Base-by-base conservation (phyloP, 1,140 invertebrate species). In the Hylyphantes graminicola region DNA sequence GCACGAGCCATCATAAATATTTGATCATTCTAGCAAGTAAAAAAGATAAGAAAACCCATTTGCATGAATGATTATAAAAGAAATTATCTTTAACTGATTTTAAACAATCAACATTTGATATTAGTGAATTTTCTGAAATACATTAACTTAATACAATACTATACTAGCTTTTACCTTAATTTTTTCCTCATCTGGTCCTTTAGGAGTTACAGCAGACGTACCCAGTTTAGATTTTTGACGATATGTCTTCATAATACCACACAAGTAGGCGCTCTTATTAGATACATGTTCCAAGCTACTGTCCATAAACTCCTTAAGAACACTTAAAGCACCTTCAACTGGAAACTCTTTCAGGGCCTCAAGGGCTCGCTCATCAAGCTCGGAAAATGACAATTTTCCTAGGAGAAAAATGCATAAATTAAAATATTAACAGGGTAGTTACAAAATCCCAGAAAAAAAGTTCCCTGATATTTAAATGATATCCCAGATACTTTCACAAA, bases 181-280 rank as follows among this genome's bases (percentile, higher is more conserved):
- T 92, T 98, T 98, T 80, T 97, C 96, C 90, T 98, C 96, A 90
- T 98, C 96, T 13, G 97, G 96, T 77, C 95, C 96, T 90, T 97
- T 96, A 15, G 93, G 94, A n/a, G 87, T 54, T 13, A 77, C 72
- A 17, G 74, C 67, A 54, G 87, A 86, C 11, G 80, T 67, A 35
- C 80, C 80, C 70, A 83, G 64, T 88, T 90, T 90, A 64, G 87
- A 89, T 86, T 97, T 97, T 91, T 98, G 96, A 89, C 95, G 92
- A 92, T 97, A 98, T 83, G 96, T 98, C 92, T 98, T 98, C 96
- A 98, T 98, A 87, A 98, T 96, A 88, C 97, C 97, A 92, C 97
- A 99, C 87, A 98, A 92, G 91, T 96, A 98, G 88, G 97, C 97
- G 90, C 96, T 98, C 92, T 99, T 99, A 92, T 99, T 99, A 86